Conservation (phyloP, 2,113 vertebrate genomes). For the Sylvia atricapilla region DNA sequence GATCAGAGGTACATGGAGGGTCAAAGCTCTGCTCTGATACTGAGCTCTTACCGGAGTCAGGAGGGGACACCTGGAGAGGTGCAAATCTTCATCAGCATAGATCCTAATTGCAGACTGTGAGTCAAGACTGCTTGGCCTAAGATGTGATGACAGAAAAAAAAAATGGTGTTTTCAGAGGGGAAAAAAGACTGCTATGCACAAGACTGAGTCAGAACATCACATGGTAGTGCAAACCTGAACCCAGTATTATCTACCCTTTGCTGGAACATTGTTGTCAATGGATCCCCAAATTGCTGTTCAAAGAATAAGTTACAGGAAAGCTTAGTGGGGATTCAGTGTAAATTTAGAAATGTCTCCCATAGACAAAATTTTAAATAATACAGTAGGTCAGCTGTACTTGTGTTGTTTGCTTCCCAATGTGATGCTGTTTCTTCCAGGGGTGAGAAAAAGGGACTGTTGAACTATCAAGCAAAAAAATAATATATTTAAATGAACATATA, state of each 20-base stretch:
- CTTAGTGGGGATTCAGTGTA: not conserved
- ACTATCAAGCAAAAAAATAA: not conserved
- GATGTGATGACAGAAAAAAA: not conserved
- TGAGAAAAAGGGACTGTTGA: not conserved
- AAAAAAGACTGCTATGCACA: not conserved
- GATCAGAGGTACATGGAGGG: not conserved
- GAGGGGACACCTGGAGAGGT: not conserved
- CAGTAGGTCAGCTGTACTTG: not conserved
- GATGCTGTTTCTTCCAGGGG: not conserved
- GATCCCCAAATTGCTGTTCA: not conserved
- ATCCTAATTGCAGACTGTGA: not conserved
- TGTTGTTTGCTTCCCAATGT: not conserved
- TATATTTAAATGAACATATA: not conserved
- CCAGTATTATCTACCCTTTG: not conserved
- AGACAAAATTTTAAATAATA: not conserved
- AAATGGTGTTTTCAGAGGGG: not conserved
- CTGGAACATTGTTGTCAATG: not conserved
- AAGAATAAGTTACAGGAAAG: not conserved
- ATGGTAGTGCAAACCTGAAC: not conserved
- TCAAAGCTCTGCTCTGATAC: not conserved
- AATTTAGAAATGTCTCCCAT: not conserved
- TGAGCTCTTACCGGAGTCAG: not conserved
- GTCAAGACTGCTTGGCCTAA: not conserved
- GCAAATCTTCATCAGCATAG: not conserved
- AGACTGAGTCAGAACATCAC: not conserved